Base-by-base conservation (phyloP, 1,140 invertebrate species). In the Bilobella aurantiaca region DNA sequence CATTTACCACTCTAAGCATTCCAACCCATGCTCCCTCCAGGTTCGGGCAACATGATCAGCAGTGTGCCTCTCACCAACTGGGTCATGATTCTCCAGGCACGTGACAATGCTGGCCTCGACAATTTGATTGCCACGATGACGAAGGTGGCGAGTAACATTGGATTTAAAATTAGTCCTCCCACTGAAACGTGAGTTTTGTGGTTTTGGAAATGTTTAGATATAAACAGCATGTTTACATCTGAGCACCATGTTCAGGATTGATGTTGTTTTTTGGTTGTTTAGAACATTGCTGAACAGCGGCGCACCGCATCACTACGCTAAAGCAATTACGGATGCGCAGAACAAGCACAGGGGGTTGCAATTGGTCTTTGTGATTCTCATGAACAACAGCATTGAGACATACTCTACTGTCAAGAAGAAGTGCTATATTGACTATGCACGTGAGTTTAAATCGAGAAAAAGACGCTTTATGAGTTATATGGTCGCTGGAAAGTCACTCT, bases 351-450 rank as follows among this genome's bases (percentile, higher is more conserved):
- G 8, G 21, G 65, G 65, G 5, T 34, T 49, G n/a, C 46, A 92
- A 76, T 77, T 93, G 5, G 81, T 90, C 0, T 86, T 94, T 0
- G 80, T 85, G 0, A 85, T 98, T 53, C 89, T 88, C 72, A 90
- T 93, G 0, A 86, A 85, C 0, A 80, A 82, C 25, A 79, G 93
- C 59, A 86, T 89, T 65, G 93, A 97, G 75, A 80, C 89, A n/a
- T 98, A 98, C 74, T 79, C 85, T 1, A 86, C 89, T 0, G 84
- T 97, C 0, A 97, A 97, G 79, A 91, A 87, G 73, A 77, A 92
- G 0, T 93, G 91, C 74, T 93, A 89, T 73, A 80, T 85, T 8
- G 88, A 95, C 29, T 37, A 46, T 28, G 70, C 65, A 14, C 58
- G 68, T 70, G 18, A 42, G 34, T n/a, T n/a, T n/a, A n/a, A n/a